phyloP scores from a whole-genome alignment of 2,888 invertebrate species.

The Arrhopalites spinosus region DNA sequence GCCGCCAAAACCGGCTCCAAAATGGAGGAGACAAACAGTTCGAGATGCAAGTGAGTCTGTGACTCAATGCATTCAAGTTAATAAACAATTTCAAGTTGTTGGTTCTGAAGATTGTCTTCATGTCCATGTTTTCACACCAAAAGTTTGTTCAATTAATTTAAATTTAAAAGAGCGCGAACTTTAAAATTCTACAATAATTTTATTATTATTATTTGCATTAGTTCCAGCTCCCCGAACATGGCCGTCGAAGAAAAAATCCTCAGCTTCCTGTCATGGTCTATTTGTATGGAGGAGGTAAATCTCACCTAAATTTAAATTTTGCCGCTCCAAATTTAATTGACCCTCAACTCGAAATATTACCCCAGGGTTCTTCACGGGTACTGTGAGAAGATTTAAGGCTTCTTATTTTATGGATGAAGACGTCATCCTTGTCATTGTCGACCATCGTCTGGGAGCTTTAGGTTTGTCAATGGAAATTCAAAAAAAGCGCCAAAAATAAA shows the following conservation, averaged over 20 bases:
- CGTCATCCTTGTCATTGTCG: conserved; percentile 14
- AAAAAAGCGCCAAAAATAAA: background rate
- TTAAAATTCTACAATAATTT: no score
- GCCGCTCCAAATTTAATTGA: no score
- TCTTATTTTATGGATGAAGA: conserved; percentile 13
- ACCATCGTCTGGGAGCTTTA: conserved; percentile 20
- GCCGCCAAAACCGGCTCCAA: conserved; percentile 37
- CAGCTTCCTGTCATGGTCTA: conserved; percentile 14
- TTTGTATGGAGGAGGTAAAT: conserved; percentile 28
- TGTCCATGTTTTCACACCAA: conserved; percentile 45
- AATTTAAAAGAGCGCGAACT: background rate
- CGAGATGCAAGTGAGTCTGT: conserved; percentile 38
- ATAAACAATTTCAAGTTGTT: conserved; percentile 1
- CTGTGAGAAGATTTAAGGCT: background rate
- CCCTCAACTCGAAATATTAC: no score
- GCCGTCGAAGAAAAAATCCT: background rate
- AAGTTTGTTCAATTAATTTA: conserved; percentile 17
- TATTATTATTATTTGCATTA: no score
- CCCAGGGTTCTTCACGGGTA: background rate
- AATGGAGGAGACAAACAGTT: conserved; percentile 40
- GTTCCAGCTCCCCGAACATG: background rate
- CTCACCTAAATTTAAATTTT: no score
- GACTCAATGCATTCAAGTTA: conserved; percentile 42
- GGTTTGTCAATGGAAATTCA: background rate
- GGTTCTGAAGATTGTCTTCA: conserved; percentile 48